Percentiles rank a stretch among this genome's conserved stretches.
Conservation (phyloP, 2,113 vertebrate species). For the Piliocolobus tephrosceles region DNA sequence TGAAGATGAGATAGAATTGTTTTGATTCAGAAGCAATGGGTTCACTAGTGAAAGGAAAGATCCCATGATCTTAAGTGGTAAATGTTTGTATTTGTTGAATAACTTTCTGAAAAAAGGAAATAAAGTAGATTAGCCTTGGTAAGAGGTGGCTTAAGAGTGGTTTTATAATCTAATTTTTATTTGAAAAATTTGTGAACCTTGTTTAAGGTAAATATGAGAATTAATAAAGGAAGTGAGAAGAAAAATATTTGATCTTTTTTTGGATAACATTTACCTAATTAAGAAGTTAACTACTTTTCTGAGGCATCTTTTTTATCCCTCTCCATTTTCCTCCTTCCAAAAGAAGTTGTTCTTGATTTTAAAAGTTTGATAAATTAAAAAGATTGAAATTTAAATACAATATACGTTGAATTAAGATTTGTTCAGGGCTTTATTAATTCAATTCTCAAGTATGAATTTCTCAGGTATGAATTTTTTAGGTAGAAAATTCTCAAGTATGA, state of each 20-base stretch:
- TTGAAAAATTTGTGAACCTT: slow-evolving; percentile 48
- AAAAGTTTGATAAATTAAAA: slow-evolving; percentile 46
- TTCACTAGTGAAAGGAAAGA: slow-evolving; percentile 34
- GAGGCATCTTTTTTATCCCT: not conserved
- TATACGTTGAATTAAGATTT: slow-evolving; percentile 54
- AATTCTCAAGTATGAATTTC: slow-evolving; percentile 64
- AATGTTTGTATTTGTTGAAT: not conserved
- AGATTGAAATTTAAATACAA: slow-evolving; percentile 60
- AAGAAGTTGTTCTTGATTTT: slow-evolving; percentile 53
- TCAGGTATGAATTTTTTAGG: slow-evolving; percentile 67
- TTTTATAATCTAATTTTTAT: slow-evolving; percentile 52
- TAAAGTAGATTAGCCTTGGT: not conserved
- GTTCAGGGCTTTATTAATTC: slow-evolving; percentile 65
- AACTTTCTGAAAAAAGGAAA: slow-evolving; percentile 3
- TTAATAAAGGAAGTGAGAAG: slow-evolving; percentile 44
- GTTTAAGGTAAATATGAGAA: slow-evolving; percentile 49
- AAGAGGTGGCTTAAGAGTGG: slow-evolving; percentile 5
- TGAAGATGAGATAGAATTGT: not conserved
- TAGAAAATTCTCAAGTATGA: slow-evolving; percentile 77
- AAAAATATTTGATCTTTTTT: slow-evolving; percentile 25
- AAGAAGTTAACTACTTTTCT: slow-evolving; percentile 48
- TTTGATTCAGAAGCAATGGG: slow-evolving; percentile 13
- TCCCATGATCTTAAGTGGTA: not conserved
- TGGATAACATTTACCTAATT: slow-evolving; percentile 32
- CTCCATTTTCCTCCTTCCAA: not conserved